phyloP scores from a whole-genome alignment of 2,797 vertebrate genomes.

The Pseudochirops cupreus region DNA sequence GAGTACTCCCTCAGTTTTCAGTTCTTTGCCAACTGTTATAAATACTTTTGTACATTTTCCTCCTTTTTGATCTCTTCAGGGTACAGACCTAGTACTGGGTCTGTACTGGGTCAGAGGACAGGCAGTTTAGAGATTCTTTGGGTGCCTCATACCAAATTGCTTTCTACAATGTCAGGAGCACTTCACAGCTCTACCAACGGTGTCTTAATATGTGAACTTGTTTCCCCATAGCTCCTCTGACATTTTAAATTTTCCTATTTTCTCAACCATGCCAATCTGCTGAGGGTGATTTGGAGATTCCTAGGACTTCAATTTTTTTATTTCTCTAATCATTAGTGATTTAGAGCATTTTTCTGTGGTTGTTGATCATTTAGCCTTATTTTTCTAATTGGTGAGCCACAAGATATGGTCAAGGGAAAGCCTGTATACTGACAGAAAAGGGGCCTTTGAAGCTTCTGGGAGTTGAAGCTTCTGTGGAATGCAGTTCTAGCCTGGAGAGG shows the following conservation, averaged over 20 bases:
- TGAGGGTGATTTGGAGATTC: not conserved
- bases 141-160: not conserved
- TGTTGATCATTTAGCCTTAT: slow-evolving; percentile 32
- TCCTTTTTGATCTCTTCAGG: not conserved
- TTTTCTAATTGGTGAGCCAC: slow-evolving; percentile 62
- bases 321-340: not conserved
- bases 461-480: slow-evolving; percentile 21
- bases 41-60: not conserved
- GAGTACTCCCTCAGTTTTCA: not conserved
- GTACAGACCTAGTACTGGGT: not conserved
- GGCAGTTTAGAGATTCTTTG: not conserved
- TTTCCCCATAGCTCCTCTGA: not conserved
- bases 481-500: not conserved
- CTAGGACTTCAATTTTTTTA: not conserved
- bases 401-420: slow-evolving; percentile 49
- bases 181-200: not conserved
- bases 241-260: not conserved
- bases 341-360: not conserved
- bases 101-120: not conserved
- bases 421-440: slow-evolving; percentile 54
- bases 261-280: not conserved
- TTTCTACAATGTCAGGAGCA: not conserved
- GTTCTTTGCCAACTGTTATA: not conserved
- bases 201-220: not conserved
- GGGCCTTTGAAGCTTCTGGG: slow-evolving; percentile 39